Evolutionary conservation across 2,113 vertebrate genomes (phyloP).

Genomic region (Tonatia bakeri): DNA sequence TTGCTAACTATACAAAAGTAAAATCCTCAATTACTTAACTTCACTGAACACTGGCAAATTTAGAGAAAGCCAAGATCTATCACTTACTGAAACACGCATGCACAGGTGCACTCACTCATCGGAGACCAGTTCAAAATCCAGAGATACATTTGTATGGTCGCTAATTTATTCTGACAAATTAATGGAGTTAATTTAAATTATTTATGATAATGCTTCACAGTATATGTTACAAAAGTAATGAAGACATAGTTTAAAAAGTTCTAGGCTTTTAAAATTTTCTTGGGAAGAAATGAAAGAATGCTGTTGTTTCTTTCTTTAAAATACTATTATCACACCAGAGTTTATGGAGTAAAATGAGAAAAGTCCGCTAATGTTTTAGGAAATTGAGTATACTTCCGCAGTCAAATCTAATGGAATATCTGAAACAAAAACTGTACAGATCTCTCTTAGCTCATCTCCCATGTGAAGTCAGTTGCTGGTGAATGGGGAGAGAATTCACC

Average conservation of each 20-base stretch:
- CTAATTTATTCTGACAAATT: slow-evolving; percentile 35
- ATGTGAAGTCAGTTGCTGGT: background rate
- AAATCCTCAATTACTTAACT: background rate
- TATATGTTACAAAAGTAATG: slow-evolving; percentile 15
- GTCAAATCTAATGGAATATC: background rate
- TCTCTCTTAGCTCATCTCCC: background rate
- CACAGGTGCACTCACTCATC: background rate
- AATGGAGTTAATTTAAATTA: slow-evolving; percentile 21
- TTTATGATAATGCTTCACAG: background rate
- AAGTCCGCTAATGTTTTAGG: background rate
- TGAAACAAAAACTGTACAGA: background rate
- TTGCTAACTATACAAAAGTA: background rate
- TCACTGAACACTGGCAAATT: background rate
- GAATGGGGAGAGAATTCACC: background rate
- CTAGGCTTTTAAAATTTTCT: background rate
- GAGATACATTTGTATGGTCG: background rate
- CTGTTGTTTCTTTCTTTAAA: background rate
- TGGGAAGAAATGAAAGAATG: background rate
- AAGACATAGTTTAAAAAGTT: background rate
- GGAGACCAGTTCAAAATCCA: background rate
- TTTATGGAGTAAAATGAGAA: background rate
- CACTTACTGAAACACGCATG: background rate
- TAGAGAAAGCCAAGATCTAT: background rate
- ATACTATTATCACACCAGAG: background rate
- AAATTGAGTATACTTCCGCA: background rate